phyloP scores from a whole-genome alignment of 2,888 invertebrate species.

The Ditula angustiorana region DNA sequence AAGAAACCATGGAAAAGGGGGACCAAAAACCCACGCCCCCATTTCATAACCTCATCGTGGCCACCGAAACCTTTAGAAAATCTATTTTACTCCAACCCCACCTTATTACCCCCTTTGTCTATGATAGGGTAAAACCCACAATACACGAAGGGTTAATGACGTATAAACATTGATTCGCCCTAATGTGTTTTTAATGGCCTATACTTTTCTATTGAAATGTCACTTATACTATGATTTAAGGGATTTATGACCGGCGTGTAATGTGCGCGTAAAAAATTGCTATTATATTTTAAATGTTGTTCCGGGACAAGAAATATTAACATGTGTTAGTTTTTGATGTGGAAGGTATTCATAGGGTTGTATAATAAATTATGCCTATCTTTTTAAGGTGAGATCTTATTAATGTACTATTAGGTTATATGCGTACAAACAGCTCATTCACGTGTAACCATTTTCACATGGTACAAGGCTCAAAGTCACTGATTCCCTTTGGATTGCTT shows the following conservation, averaged over 20 bases:
- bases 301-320: not conserved
- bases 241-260: conserved; percentile 59
- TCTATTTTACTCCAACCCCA: conserved; percentile 9
- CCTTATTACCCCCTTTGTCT: conserved; percentile 41
- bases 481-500: too few species aligned
- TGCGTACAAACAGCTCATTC: too few species aligned
- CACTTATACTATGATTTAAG: conserved; percentile 70
- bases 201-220: conserved; percentile 76
- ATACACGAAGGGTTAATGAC: conserved; percentile 72
- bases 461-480: too few species aligned
- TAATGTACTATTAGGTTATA: too few species aligned
- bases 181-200: conserved; percentile 82
- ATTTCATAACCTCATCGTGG: not conserved
- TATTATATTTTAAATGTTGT: conserved; percentile 15
- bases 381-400: too few species aligned
- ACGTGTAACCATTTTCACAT: too few species aligned
- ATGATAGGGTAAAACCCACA: conserved; percentile 54
- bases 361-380: too few species aligned
- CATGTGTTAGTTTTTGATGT: too few species aligned
- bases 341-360: too few species aligned
- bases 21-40: too few species aligned
- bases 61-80: not conserved
- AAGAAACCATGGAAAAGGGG: too few species aligned
- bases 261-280: conserved; percentile 27
- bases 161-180: conserved; percentile 71